These are phyloP conservation scores for Nemotelus nigrinus DNA, from an alignment of 2,888 invertebrate genomes.

Conservation along the genomic window DNA sequence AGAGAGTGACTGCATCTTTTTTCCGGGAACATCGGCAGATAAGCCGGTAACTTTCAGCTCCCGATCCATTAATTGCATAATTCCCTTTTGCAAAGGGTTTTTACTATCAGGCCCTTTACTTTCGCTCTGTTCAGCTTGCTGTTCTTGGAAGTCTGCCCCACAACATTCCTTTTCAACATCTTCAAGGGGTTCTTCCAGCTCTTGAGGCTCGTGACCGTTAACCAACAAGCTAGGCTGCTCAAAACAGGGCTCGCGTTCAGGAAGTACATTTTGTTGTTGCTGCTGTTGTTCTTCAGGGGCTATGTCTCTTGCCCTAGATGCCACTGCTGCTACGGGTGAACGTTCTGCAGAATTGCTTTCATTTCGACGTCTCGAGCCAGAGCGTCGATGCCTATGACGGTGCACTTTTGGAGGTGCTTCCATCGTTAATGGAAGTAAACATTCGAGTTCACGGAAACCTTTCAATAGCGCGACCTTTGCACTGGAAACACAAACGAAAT, in stretches of 20 bases:
- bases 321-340: constrained; percentile 33
- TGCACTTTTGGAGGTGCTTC: constrained; percentile 64
- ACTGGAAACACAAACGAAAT: constrained; percentile 2
- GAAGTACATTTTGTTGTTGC: constrained; percentile 21
- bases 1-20: constrained; percentile 62
- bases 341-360: constrained; percentile 55
- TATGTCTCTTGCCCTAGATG: constrained; percentile 19
- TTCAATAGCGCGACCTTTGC: constrained; percentile 20
- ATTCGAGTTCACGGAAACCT: constrained; percentile 31
- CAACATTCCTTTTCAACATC: neutral
- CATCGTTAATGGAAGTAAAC: constrained; percentile 54
- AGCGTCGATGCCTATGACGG: constrained; percentile 63
- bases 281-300: constrained; percentile 49
- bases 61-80: constrained; percentile 64
- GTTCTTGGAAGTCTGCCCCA: neutral
- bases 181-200: constrained; percentile 33
- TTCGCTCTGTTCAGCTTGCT: constrained; percentile 15
- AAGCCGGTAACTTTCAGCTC: constrained; percentile 59
- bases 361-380: constrained; percentile 60
- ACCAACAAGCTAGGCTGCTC: constrained; percentile 49
- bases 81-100: constrained; percentile 62
- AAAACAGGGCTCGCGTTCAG: constrained; percentile 30
- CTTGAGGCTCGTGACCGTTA: constrained; percentile 47
- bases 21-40: constrained; percentile 53
- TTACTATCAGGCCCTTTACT: constrained; percentile 19